Base-by-base conservation (phyloP, 2,888 invertebrate genomes). In the Perdita meconis region DNA sequence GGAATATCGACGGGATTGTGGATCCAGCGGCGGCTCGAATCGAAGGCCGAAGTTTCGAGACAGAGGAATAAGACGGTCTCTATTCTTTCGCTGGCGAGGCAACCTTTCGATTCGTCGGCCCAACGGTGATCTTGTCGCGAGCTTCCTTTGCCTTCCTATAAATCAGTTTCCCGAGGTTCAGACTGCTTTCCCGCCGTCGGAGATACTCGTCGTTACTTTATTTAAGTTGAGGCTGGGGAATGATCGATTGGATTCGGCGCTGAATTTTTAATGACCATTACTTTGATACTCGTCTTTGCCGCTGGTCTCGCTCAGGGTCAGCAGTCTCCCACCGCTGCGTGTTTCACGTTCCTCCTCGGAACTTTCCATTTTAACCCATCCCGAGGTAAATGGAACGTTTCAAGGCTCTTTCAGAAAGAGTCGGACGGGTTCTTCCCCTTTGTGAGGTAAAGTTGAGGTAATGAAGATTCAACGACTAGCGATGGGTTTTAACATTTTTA, bases 11-110 rank as follows among this genome's bases (percentile, higher is more conserved):
- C 47, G 22, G 51, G 36, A 24, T n/a, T 19, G 47, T 30, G 64
- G 55, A 42, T 51, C 30, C 38, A 50, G 34, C 42, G 42, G 56
- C 26, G 42, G 34, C 24, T 24, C 50, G 40, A 51, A 47, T 63
- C 66, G 53, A 53, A 59, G 38, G 55, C 72, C 69, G 75, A 84
- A 85, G 80, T 86, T 84, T 68, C 78, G 73, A 81, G 71, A 85
- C 79, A 61, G 69, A 63, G 59, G 59, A 78, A 71, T 67, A 59
- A 75, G 63, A 74, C 73, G 56, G 60, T 82, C 55, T 57, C 81
- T 50, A 51, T 55, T 63, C 78, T 65, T 68, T 53, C 64, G 36
- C 36, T 22, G n/a, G 8, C 30, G 24, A 53, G 50, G 66, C 10
- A 67, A 80, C 82, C 66, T 68, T 53, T 68, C 22, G 57, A 34